phyloP scores from a whole-genome alignment of 2,797 vertebrate species.

The Mormyrops attenuatus region DNA sequence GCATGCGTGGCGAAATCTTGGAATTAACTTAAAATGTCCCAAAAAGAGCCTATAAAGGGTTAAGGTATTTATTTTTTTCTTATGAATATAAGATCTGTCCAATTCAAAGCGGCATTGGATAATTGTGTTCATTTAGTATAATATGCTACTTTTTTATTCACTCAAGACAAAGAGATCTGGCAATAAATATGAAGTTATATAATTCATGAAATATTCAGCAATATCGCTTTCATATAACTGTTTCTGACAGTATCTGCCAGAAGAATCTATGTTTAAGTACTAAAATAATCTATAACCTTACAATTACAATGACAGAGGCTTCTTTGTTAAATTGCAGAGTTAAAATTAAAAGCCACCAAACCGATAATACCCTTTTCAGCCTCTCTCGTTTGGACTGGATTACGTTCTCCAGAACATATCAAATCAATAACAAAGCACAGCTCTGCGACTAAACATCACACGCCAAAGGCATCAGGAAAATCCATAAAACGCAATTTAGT shows the following conservation, averaged over 20 bases:
- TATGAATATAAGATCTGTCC: background rate
- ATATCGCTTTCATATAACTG: background rate
- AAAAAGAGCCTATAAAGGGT: background rate
- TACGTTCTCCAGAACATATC: background rate
- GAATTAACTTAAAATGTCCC: background rate
- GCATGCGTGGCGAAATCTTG: background rate
- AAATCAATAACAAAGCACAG: background rate
- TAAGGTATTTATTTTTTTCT: background rate
- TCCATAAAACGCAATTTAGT: conserved; percentile 22
- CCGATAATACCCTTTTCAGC: background rate
- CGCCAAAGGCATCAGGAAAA: background rate
- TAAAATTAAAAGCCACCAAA: background rate
- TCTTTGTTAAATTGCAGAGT: background rate
- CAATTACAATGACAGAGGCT: background rate
- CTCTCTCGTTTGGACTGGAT: background rate
- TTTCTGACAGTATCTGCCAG: background rate
- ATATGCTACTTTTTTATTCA: background rate
- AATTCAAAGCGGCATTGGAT: background rate
- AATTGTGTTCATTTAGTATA: background rate
- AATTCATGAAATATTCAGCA: background rate
- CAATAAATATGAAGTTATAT: background rate
- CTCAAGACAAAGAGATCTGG: background rate
- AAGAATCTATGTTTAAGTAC: conserved; percentile 1
- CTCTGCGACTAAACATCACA: conserved; percentile 16
- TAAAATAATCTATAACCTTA: background rate